A percentile compares a stretch with the other conserved stretches of the same genome.
Evolutionary conservation across 2,113 vertebrate species (phyloP).

Genomic region (Tragelaphus scriptus): DNA sequence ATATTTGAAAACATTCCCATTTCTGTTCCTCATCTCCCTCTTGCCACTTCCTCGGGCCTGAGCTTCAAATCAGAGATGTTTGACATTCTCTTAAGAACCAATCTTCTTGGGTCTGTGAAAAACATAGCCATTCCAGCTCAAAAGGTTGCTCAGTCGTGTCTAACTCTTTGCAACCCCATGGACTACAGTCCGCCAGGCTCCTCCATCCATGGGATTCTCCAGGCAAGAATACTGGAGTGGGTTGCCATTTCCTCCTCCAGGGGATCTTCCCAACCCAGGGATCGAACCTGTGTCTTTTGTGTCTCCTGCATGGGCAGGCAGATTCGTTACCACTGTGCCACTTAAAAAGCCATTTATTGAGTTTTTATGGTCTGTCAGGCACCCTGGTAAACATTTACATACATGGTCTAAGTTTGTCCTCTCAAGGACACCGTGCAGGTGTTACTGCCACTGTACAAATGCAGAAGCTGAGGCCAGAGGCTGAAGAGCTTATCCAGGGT

Average conservation of each 20-base stretch:
- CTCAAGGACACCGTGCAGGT: neutral
- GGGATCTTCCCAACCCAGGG: neutral
- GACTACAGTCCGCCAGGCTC: neutral
- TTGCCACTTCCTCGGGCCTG: neutral
- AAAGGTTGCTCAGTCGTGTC: fast-evolving
- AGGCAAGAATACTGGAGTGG: neutral
- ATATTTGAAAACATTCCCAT: conserved; percentile 58
- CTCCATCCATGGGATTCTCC: too few relatives aligned
- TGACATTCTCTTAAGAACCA: conserved; percentile 47
- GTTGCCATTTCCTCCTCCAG: neutral
- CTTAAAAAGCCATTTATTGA: neutral
- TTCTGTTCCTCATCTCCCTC: neutral
- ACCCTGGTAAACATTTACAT: neutral
- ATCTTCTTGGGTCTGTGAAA: neutral
- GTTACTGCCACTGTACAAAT: neutral
- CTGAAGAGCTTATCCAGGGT: neutral
- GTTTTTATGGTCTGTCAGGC: neutral
- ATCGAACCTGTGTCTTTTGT: neutral
- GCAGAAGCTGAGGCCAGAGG: neutral
- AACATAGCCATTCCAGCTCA: neutral
- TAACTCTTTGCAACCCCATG: neutral
- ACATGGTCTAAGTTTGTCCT: neutral
- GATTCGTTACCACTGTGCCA: neutral
- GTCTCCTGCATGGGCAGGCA: neutral
- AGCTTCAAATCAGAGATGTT: conserved; percentile 40